Evolutionary conservation across 2,113 vertebrate genomes (phyloP), one percentile per base, ranked within the genome.

Genomic region (Callipepla squamata): DNA sequence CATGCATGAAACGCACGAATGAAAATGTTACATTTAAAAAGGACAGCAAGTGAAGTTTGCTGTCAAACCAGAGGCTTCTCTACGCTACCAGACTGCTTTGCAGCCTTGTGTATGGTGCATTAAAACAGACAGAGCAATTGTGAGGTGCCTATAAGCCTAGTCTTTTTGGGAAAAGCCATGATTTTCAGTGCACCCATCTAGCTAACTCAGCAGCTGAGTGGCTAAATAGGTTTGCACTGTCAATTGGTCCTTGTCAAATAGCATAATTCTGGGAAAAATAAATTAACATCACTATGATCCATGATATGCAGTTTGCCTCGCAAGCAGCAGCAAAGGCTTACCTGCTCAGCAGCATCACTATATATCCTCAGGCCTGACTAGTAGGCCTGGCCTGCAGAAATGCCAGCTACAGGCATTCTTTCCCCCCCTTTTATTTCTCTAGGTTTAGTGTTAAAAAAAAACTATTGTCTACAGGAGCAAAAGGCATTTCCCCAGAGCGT

Each of bases 1-100:
- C 92, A 94, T 79, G 91, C 87, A 96, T 12, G 11, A 40, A 40
- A 40, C 40, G 40, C 40, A 40, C 40, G 40, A 40, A 40, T 10
- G 40, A 84, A 95, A 94, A 92, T 92, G 83, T 94, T 95, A 80
- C 88, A 57, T 57, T 94, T 94, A 30, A 90, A 91, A 96, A 93
- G 95, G 92, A 95, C 90, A 92, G 90, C 92, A 96, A 95, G 90
- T 91, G 55, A 93, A 90, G 90, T 93, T 92, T 94, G 50, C 93
- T 88, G 51, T 76, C 89, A 93, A 92, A 96, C 93, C 83, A 51
- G 80, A 78, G 57, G 69, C 74, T 92, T 84, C 83, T 93, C 57
- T 8, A 1, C 51, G 47, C 86, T 92, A 90, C 53, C 69, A 81
- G 83, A 58, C 80, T 81, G 38, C 74, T 92, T 22, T 86, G 44